Conservation (phyloP, 2,797 vertebrate species). For the Momotus momota region DNA sequence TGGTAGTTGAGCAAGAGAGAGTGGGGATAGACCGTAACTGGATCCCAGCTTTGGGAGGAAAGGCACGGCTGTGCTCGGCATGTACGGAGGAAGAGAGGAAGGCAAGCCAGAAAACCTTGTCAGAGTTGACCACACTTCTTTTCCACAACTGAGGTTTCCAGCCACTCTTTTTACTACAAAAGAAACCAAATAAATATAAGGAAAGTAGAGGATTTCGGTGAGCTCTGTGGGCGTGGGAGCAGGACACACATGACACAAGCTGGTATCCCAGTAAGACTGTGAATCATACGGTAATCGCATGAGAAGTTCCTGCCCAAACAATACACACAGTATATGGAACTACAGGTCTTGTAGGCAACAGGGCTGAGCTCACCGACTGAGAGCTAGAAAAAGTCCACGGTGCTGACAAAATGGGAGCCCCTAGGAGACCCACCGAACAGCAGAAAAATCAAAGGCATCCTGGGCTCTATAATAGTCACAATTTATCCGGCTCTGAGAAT, state of each 20-base stretch:
- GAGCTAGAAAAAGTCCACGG: neutral
- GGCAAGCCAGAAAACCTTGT: constrained; percentile 40
- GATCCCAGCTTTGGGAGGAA: neutral
- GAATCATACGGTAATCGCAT: constrained; percentile 27
- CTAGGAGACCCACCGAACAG: neutral
- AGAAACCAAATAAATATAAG: constrained; percentile 37
- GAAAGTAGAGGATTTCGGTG: neutral
- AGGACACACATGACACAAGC: constrained; percentile 15
- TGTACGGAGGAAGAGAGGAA: neutral
- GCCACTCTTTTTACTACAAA: constrained; percentile 35
- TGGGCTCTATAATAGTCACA: neutral
- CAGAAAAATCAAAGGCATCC: neutral
- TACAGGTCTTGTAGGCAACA: neutral
- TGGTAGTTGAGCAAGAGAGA: neutral
- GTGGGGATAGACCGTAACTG: neutral
- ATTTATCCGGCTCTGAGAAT: neutral
- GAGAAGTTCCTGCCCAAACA: constrained; percentile 46
- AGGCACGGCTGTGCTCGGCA: neutral
- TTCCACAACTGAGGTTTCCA: constrained; percentile 41
- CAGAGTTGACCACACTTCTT: constrained; percentile 26
- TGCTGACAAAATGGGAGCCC: neutral
- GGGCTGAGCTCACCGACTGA: neutral
- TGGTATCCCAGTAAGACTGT: constrained; percentile 26
- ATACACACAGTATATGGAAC: neutral
- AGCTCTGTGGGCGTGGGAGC: constrained; percentile 66